Evolutionary conservation across 2,113 vertebrate species (phyloP).

Genomic region (Paramormyrops kingsleyae): DNA sequence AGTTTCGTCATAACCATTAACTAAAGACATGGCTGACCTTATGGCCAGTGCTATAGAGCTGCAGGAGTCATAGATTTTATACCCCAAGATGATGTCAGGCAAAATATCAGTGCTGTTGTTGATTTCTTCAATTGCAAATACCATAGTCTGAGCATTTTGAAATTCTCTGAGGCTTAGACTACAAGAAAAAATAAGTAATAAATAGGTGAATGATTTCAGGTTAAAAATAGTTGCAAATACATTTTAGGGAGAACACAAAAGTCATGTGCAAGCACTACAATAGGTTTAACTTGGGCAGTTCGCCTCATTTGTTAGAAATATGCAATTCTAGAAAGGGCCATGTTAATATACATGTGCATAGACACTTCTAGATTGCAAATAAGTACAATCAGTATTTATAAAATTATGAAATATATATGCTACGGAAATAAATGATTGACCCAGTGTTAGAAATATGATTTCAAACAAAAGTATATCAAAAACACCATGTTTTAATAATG

Average conservation of each 20-base stretch:
- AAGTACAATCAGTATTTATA: not conserved
- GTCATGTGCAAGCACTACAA: not conserved
- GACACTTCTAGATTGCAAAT: not conserved
- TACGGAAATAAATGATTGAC: not conserved
- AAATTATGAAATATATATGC: not conserved
- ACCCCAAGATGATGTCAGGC: slow-evolving; percentile 40
- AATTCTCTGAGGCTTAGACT: slow-evolving; percentile 45
- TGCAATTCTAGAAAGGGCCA: not conserved
- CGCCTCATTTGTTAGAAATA: not conserved
- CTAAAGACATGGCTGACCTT: slow-evolving; percentile 39
- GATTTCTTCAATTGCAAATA: slow-evolving; percentile 49
- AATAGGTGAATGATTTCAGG: not conserved
- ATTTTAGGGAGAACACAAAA: not conserved
- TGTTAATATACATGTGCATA: not conserved
- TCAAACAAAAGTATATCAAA: not conserved
- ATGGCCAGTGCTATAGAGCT: slow-evolving; percentile 39
- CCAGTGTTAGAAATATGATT: not conserved
- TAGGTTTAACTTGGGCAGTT: not conserved
- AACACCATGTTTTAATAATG: not conserved
- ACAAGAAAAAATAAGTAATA: not conserved
- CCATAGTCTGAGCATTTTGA: slow-evolving; percentile 45
- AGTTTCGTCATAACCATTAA: slow-evolving; percentile 32
- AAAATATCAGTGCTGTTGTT: slow-evolving; percentile 42
- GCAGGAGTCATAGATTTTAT: slow-evolving; percentile 46
- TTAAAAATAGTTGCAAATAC: not conserved